A percentile compares a stretch with the other conserved stretches of the same genome.
Evolutionary conservation across 1,140 invertebrate genomes (phyloP).

Genomic region (Papilio helenus): DNA sequence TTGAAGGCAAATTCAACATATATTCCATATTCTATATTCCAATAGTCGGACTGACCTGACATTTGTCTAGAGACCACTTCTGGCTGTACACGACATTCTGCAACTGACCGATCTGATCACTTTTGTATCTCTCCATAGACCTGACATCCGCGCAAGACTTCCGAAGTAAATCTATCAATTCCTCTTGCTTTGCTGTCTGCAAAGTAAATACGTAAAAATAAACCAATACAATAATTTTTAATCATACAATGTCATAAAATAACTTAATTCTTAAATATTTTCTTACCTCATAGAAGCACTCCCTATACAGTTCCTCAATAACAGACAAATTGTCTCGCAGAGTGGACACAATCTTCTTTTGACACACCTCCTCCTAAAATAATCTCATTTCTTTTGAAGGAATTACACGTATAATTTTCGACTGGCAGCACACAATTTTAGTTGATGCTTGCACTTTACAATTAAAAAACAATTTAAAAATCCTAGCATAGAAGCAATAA

Average conservation of each 20-base stretch:
- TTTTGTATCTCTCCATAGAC: slow-evolving; percentile 55
- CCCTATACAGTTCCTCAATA: slow-evolving; percentile 69
- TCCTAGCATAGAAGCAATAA: too few species aligned
- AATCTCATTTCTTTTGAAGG: background rate
- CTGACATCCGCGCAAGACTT: slow-evolving; percentile 59
- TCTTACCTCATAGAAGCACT: slow-evolving; percentile 75
- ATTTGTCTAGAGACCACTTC: slow-evolving; percentile 45
- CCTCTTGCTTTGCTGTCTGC: slow-evolving; percentile 70
- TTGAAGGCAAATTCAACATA: too few species aligned
- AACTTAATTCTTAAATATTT: slow-evolving; percentile 20
- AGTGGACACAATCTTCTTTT: slow-evolving; percentile 56
- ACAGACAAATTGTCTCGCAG: slow-evolving; percentile 62
- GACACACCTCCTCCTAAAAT: slow-evolving; percentile 59
- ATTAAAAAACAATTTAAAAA: background rate
- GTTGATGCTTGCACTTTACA: background rate
- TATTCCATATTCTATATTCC: too few species aligned
- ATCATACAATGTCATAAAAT: background rate
- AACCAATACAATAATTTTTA: slow-evolving; percentile 13
- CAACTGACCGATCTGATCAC: slow-evolving; percentile 48
- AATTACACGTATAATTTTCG: background rate
- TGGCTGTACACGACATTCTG: slow-evolving; percentile 54
- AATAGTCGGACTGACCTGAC: slow-evolving; percentile 37
- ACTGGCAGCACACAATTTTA: background rate
- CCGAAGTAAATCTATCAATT: slow-evolving; percentile 62
- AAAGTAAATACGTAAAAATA: slow-evolving; percentile 34